A percentile compares a stretch with the other conserved stretches of the same genome.
Evolutionary conservation across 2,113 vertebrate genomes (phyloP).

Genomic region (Trematocara stigmaticum): DNA sequence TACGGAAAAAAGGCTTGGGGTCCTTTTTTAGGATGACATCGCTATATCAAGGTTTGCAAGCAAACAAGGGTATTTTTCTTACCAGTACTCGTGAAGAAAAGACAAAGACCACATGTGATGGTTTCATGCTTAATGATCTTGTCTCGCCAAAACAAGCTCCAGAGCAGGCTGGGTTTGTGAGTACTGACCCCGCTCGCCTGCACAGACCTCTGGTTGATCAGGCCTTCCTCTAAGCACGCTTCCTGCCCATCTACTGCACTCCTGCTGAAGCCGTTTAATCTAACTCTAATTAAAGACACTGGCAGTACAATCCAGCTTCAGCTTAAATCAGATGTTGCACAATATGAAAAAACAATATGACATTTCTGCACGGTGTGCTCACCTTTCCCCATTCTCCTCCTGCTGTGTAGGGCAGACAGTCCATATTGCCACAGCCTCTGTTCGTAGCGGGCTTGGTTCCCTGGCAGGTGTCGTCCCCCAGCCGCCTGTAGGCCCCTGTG

Average conservation of each 20-base stretch:
- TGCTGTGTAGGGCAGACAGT: conserved; percentile 78
- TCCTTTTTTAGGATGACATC: background rate
- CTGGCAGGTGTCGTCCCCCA: conserved; percentile 72
- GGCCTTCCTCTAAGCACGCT: background rate
- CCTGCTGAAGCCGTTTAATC: background rate
- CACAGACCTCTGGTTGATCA: background rate
- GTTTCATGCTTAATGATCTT: background rate
- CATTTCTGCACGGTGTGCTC: conserved; percentile 12
- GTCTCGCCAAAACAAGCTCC: background rate
- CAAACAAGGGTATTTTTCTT: fast-evolving
- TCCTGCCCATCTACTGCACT: background rate
- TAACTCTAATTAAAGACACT: background rate
- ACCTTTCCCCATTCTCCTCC: conserved; percentile 87
- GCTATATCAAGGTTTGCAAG: background rate
- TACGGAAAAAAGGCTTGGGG: fast-evolving
- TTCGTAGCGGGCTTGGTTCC: conserved; percentile 63
- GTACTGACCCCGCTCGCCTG: background rate
- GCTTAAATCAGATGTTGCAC: background rate
- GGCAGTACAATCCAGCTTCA: fast-evolving
- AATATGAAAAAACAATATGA: background rate
- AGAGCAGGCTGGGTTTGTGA: background rate
- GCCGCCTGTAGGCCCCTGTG: conserved; percentile 78
- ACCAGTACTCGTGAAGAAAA: background rate
- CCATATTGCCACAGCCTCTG: conserved; percentile 75
- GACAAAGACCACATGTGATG: background rate